A percentile compares a stretch with the other conserved stretches of the same genome.
These are phyloP conservation scores for Melanostoma scalare DNA, from an alignment of 2,888 invertebrate species.

Conservation along the genomic window DNA sequence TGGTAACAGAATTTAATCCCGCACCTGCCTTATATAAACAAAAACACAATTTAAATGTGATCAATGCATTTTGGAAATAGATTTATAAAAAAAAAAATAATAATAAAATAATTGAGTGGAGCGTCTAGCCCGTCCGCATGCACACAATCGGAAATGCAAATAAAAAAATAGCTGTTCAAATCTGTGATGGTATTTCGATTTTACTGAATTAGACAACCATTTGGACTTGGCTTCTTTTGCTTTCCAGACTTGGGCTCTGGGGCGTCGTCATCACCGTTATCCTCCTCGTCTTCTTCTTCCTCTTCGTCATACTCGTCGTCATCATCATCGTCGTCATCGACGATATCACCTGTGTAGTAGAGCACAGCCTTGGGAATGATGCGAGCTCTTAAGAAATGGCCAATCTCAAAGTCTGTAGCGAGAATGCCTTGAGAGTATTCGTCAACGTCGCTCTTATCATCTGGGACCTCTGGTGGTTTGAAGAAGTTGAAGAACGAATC, in stretches of 20 bases:
- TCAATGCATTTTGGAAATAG: no score
- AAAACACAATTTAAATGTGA: no score
- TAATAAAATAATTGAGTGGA: no score
- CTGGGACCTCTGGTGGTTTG: conserved; percentile 93
- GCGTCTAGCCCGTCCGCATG: no score
- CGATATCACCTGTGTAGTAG: conserved; percentile 95
- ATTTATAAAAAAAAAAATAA: no score
- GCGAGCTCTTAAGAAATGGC: conserved; percentile 98
- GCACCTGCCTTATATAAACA: no score
- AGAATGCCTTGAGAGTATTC: conserved; percentile 92
- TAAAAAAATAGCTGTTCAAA: no score
- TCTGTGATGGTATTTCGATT: conserved; percentile 32
- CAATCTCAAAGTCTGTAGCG: conserved; percentile 98
- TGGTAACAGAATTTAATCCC: no score
- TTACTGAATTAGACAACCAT: conserved; percentile 90
- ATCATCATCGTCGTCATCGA: conserved; percentile 91
- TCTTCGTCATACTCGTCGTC: conserved; percentile 85
- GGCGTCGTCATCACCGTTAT: conserved; percentile 84
- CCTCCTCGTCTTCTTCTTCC: conserved; percentile 83
- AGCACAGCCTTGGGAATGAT: conserved; percentile 98
- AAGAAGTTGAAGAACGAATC: conserved; percentile 99
- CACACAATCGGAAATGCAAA: no score
- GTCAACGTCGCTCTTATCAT: conserved; percentile 91
- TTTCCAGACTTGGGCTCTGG: conserved; percentile 75
- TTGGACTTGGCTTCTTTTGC: conserved; percentile 82